Evolutionary conservation across 37 sponge, comb jelly and placozoan genomes (phyloP).

Genomic region (Petrosia ficiformis): DNA sequence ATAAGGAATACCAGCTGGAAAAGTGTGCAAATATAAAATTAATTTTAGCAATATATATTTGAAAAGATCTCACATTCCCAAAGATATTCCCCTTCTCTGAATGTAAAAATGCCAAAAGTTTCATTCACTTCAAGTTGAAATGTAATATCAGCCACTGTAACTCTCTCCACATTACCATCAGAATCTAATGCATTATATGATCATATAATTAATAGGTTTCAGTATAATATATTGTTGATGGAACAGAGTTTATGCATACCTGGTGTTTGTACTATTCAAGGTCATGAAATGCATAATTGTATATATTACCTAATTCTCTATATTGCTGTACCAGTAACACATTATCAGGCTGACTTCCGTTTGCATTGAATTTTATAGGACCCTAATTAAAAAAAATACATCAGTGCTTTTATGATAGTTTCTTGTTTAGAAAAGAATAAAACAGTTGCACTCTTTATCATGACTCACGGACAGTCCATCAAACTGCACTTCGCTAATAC

Average conservation of each 20-base stretch:
- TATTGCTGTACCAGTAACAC: background rate
- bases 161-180: too few species aligned
- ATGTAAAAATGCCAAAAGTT: background rate
- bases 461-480: too few species aligned
- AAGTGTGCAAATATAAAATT: background rate
- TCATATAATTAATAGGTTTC: too few species aligned
- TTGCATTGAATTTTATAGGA: background rate
- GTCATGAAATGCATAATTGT: too few species aligned
- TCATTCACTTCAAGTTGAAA: background rate
- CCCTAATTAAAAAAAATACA: conserved; percentile 3
- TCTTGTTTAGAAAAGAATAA: too few species aligned
- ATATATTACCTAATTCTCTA: background rate
- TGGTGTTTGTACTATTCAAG: too few species aligned
- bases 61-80: background rate
- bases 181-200: too few species aligned
- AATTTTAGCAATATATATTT: background rate
- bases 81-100: background rate
- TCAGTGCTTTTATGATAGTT: too few species aligned
- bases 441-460: too few species aligned
- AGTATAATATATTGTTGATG: too few species aligned
- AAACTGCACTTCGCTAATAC: too few species aligned
- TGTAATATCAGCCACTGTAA: background rate
- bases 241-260: too few species aligned
- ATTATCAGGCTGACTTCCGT: background rate
- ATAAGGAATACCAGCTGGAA: conserved; percentile 10